phyloP scores from a whole-genome alignment of 2,888 invertebrate species.

The Eupsilia transversa region DNA sequence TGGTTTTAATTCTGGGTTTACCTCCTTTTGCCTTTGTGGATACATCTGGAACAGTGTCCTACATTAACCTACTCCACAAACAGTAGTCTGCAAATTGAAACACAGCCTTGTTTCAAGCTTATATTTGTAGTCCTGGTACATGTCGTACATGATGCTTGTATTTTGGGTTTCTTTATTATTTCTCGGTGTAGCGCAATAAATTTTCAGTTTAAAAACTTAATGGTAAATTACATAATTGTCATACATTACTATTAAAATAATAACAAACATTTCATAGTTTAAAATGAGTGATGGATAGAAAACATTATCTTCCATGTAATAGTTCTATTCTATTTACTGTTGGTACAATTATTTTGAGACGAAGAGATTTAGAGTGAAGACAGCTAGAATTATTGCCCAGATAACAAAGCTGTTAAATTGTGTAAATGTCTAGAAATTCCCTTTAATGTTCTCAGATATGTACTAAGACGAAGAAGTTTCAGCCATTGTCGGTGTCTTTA shows the following conservation, averaged over 20 bases:
- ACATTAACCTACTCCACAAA: conserved; percentile 17
- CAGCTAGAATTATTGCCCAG: conserved; percentile 38
- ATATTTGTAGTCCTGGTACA: conserved; percentile 42
- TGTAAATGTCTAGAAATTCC: conserved; percentile 51
- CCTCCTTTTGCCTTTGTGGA: background rate
- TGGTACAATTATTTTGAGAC: conserved; percentile 17
- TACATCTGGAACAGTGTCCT: background rate
- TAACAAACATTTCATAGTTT: background rate
- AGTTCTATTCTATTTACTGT: conserved; percentile 1
- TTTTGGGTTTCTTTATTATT: background rate
- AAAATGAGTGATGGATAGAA: background rate
- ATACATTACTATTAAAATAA: background rate
- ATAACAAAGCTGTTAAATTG: conserved; percentile 45
- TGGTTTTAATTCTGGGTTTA: background rate
- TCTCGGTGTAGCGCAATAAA: background rate
- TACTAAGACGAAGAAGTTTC: conserved; percentile 38
- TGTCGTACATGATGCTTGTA: background rate
- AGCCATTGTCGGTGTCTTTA: conserved; percentile 36
- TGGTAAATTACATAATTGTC: background rate
- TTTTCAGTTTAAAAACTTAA: background rate
- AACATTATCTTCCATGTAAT: background rate
- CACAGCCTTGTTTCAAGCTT: conserved; percentile 7
- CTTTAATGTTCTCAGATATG: conserved; percentile 37
- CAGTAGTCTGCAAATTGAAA: conserved; percentile 36
- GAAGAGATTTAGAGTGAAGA: conserved; percentile 43